Percentiles rank a stretch among this genome's conserved stretches.
Conservation (phyloP, 2,113 vertebrate genomes). For the Pipa parva region DNA sequence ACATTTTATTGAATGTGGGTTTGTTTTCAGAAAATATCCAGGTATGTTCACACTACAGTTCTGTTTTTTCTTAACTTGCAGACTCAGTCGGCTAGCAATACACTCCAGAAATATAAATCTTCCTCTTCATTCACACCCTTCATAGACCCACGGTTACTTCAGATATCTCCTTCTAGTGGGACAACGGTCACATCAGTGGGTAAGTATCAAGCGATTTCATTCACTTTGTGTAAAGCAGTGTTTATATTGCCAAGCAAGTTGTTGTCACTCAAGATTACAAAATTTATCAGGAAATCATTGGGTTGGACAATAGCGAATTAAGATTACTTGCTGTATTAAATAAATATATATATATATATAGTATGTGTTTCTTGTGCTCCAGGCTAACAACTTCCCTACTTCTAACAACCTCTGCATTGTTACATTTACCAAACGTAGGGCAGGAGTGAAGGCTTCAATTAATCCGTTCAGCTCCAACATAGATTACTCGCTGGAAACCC, state of each 20-base stretch:
- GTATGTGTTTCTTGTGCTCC: constrained; percentile 36
- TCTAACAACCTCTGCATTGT: constrained; percentile 31
- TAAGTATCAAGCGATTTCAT: constrained; percentile 60
- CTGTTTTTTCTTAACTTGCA: constrained; percentile 72
- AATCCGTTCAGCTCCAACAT: background rate
- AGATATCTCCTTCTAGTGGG: constrained; percentile 95
- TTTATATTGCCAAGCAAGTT: no score
- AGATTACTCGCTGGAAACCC: constrained; percentile 2
- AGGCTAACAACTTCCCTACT: constrained; percentile 36
- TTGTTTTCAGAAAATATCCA: background rate
- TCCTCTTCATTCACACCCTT: constrained; percentile 98
- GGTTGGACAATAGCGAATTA: no score
- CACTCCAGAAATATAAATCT: constrained; percentile 99
- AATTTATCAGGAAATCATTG: no score
- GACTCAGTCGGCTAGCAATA: constrained; percentile 96
- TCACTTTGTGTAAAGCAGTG: no score
- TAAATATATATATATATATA: background rate
- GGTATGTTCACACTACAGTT: constrained; percentile 7
- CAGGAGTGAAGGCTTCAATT: constrained; percentile 6
- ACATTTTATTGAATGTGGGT: background rate
- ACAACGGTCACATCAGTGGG: constrained; percentile 92
- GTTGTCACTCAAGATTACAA: no score
- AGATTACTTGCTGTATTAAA: background rate
- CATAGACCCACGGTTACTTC: constrained; percentile 96
- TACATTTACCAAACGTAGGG: constrained; percentile 10